Base-by-base conservation (phyloP, 2,888 invertebrate species). In the Bombylius discolor region DNA sequence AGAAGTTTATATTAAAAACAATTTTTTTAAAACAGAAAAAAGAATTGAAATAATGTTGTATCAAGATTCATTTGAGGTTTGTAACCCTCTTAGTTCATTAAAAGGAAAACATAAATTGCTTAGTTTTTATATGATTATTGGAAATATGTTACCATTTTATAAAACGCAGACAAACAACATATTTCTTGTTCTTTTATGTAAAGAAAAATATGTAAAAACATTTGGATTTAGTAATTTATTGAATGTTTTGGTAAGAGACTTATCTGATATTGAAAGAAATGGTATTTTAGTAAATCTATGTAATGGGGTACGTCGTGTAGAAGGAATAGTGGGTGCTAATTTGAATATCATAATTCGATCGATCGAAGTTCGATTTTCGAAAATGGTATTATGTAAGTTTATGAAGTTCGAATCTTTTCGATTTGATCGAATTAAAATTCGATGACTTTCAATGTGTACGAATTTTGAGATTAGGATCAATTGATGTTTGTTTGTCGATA, bases 61-160 rank as follows among this genome's bases (percentile, higher is more conserved):
- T 49, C 58, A 55, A 55, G 58, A 55, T 52, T 55, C 55, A 12
- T 58, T 57, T 39, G 57, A 57, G 52, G 50, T 39, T 34, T 57
- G 57, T 32, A 57, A 57, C 46, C 54, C 57, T 32, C 34, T 55
- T 11, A 52, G 58, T 31, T 58, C 55, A 36, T 58, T 52, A 6
- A 58, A 55, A 52, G 47, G 31, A 47, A 56, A 56, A 58, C 58
- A 58, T 42, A 56, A 58, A 46, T 33, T 58, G 39, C 45, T 58
- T 14, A 56, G 53, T 14, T 47, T 56, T 9, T 58, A 56, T 8
- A 56, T 58, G 58, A 44, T 53, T 14, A 47, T 58, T 32, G 58
- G 39, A 39, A 39, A 39, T 39, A 39, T 11, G 7, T 39, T 39
- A 39, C 39, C 39, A 8, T 39, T 9, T 39, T 39, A 39, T 39